A percentile compares a stretch with the other conserved stretches of the same genome.
These are phyloP conservation scores for Mobula birostris DNA, from an alignment of 2,113 vertebrate genomes.

Conservation along the genomic window DNA sequence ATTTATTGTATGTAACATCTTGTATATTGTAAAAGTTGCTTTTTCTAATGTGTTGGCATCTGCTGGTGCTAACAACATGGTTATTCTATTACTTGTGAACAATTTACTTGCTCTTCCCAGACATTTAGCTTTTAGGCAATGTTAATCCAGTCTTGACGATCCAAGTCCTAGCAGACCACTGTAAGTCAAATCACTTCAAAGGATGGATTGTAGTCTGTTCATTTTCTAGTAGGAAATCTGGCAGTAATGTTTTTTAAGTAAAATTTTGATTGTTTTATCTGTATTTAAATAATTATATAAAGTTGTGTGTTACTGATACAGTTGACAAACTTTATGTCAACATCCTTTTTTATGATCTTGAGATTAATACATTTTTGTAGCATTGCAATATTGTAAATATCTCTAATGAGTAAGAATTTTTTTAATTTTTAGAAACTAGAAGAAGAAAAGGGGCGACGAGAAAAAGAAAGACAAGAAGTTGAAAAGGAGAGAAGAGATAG, in stretches of 20 bases:
- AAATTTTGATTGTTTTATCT: slow-evolving; percentile 49
- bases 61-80: slow-evolving; percentile 59
- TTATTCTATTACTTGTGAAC: slow-evolving; percentile 69
- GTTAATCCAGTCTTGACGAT: slow-evolving; percentile 96
- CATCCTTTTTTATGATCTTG: slow-evolving; percentile 52
- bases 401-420: slow-evolving; percentile 45
- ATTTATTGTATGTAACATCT: slow-evolving; percentile 25
- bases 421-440: slow-evolving; percentile 96
- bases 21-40: not conserved
- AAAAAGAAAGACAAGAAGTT: slow-evolving; percentile 38
- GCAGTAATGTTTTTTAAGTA: slow-evolving; percentile 39
- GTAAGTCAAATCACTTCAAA: slow-evolving; percentile 96
- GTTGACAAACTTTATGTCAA: slow-evolving; percentile 51
- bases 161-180: slow-evolving; percentile 98
- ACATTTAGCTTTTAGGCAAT: slow-evolving; percentile 98
- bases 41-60: slow-evolving; percentile 58
- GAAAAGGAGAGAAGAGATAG: slow-evolving; percentile 92
- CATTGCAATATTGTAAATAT: slow-evolving; percentile 47
- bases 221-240: slow-evolving; percentile 61
- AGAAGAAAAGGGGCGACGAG: slow-evolving; percentile 78
- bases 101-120: slow-evolving; percentile 99
- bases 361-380: slow-evolving; percentile 52
- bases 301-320: slow-evolving; percentile 50
- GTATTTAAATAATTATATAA: slow-evolving; percentile 48
- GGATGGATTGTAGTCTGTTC: slow-evolving; percentile 80